phyloP scores from a whole-genome alignment of 1,140 invertebrate species.

The Meloidogyne hapla region DNA sequence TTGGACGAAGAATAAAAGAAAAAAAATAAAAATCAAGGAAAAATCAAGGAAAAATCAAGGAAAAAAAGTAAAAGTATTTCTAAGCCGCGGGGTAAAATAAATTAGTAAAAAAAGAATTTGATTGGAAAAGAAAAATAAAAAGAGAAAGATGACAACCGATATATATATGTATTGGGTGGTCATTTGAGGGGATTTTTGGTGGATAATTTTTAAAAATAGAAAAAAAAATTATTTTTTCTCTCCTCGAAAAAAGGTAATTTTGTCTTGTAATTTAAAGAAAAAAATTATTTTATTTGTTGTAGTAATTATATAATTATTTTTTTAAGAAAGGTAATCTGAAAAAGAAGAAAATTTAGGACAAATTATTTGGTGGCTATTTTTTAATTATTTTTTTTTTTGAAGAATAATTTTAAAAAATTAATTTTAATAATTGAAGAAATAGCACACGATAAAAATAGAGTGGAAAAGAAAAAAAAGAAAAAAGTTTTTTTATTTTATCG shows the following conservation, averaged over 20 bases:
- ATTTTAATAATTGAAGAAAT: no score
- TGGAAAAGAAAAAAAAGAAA: no score
- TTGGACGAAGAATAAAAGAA: background rate
- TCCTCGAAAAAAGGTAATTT: background rate
- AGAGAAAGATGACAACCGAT: background rate
- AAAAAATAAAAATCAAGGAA: background rate
- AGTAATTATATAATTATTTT: background rate
- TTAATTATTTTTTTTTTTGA: no score
- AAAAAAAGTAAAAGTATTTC: background rate
- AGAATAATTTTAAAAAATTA: no score
- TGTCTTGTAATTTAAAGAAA: background rate
- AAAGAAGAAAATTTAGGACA: no score
- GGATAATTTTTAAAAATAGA: background rate
- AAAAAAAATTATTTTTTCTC: background rate
- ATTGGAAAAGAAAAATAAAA: no score
- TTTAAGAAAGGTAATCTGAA: background rate
- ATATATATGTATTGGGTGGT: no score
- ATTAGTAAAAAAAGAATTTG: background rate
- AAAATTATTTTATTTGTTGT: background rate
- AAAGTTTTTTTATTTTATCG: no score
- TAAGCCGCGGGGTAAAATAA: background rate
- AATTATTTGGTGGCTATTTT: no score
- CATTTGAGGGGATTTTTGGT: background rate
- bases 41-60: conserved; percentile 6
- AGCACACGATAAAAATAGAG: no score